phyloP scores from a whole-genome alignment of 2,113 vertebrate genomes.

The Myanophis thanlyinensis region DNA sequence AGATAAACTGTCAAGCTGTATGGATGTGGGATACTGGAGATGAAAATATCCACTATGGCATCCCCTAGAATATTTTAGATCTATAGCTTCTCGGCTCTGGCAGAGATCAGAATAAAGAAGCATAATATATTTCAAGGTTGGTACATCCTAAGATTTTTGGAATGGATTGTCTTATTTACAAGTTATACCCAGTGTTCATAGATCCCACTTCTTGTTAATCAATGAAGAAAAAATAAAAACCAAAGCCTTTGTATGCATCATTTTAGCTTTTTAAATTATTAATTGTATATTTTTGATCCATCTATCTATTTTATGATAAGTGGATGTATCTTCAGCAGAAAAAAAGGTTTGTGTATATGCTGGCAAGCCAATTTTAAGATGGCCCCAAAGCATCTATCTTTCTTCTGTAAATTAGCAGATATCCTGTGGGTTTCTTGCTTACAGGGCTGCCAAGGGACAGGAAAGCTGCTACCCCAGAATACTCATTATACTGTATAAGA shows the following conservation, averaged over 20 bases:
- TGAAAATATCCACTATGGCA: background rate
- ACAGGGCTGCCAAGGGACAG: slow-evolving; percentile 5
- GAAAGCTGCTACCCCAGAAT: slow-evolving; percentile 12
- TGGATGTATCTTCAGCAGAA: background rate
- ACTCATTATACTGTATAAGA: slow-evolving; percentile 23
- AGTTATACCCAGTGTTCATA: background rate
- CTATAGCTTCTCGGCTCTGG: background rate
- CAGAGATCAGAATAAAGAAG: background rate
- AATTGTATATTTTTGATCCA: background rate
- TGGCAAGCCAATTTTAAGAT: background rate
- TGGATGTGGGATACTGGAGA: background rate
- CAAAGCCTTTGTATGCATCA: background rate
- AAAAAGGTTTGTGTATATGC: background rate
- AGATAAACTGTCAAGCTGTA: background rate
- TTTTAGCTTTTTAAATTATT: background rate
- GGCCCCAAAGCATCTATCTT: background rate
- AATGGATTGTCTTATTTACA: background rate
- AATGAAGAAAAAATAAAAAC: background rate
- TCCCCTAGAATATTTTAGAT: background rate
- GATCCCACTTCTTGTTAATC: background rate
- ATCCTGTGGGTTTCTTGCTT: slow-evolving; percentile 24
- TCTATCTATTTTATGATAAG: background rate
- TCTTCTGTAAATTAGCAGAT: slow-evolving; percentile 16
- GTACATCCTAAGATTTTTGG: background rate
- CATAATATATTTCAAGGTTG: background rate